phyloP scores from a whole-genome alignment of 2,113 vertebrate species.

The Pelusios castaneus region DNA sequence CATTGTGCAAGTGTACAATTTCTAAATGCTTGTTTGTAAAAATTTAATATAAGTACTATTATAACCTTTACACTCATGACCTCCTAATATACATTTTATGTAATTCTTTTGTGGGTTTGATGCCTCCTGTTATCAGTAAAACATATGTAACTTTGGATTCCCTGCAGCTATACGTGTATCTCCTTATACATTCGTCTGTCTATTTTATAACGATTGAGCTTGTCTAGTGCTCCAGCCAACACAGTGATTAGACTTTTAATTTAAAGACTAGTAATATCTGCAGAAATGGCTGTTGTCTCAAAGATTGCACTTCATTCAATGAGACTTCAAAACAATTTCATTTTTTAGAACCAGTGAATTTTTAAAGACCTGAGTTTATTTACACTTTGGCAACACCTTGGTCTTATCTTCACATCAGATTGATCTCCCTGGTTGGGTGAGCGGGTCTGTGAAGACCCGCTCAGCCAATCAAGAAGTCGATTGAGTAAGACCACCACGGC shows the following conservation, averaged over 20 bases:
- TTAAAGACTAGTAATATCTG: background rate
- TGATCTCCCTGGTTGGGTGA: no score
- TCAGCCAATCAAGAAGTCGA: no score
- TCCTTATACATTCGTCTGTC: background rate
- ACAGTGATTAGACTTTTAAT: background rate
- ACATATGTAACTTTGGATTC: background rate
- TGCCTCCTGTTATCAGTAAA: background rate
- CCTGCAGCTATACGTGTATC: background rate
- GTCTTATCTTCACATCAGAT: no score
- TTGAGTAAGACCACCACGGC: no score
- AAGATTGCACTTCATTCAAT: background rate
- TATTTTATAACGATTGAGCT: background rate
- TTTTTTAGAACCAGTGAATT: background rate
- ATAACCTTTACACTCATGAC: background rate
- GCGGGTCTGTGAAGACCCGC: no score
- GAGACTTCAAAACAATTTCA: background rate
- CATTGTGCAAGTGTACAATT: background rate
- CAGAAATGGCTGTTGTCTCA: background rate
- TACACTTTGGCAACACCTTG: background rate
- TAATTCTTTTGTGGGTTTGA: background rate
- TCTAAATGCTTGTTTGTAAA: background rate
- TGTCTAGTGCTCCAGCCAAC: background rate
- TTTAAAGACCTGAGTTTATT: background rate
- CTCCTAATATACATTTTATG: rapidly evolving
- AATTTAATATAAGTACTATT: background rate